Evolutionary conservation across 2,888 invertebrate species (phyloP), one percentile per base, ranked within the genome.

Genomic region (Heliconius sara): DNA sequence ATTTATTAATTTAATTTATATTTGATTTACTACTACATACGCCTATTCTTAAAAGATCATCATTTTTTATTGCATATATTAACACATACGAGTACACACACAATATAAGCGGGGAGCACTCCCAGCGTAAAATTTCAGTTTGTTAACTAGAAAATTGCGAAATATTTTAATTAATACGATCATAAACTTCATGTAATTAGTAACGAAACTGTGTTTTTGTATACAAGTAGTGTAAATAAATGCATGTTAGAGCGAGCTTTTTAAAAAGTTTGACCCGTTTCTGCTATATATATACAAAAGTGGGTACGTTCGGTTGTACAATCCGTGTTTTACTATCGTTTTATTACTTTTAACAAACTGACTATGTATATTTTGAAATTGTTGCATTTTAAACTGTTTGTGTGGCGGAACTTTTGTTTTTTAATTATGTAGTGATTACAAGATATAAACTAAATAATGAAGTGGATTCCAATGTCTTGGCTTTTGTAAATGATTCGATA

Each of bases 131-230:
- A 73, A 60, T 73, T 39, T 60, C 60, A 73, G 34, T 73, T 60
- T 60, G 34, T 60, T 73, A 60, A 73, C 73, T 73, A 39, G 73
- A 39, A 73, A 73, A 73, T 60, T 39, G 39, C 27, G 60, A 60
- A 73, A 73, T 73, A 60, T 73, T 60, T 73, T 73, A 73, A 73
- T 73, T 73, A 73, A 60, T 73, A 39, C 34, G 60, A 60, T 73
- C 73, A 60, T 73, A 73, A 73, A 73, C 73, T 39, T 73, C 39
- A 73, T 73, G 73, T 73, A 73, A 73, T 73, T 73, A 73, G 60
- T 73, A 73, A 39, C 73, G 73, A 73, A 52, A 73, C 73, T 73
- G 72, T 73, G 57, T 57, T 73, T 39, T 60, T 60, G 39, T 60
- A 73, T 34, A 60, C 60, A 73, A 39, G 39, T 60, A 34, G 57